Evolutionary conservation across 2,113 vertebrate species (phyloP).

Genomic region (Sakesphorus luctuosus): DNA sequence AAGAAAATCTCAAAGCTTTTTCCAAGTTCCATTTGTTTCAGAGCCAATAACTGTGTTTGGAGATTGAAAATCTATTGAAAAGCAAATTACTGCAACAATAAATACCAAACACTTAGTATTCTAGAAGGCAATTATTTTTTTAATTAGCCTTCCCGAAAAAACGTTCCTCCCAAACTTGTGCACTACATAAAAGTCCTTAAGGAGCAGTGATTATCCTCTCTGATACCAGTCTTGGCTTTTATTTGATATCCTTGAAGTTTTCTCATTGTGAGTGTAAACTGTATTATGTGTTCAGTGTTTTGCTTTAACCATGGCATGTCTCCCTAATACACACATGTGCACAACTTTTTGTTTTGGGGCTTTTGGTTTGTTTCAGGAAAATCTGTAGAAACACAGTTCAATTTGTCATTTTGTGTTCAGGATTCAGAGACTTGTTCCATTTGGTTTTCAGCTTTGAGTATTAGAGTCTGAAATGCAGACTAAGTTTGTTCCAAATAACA

Average conservation of each 20-base stretch:
- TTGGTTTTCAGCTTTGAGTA: not conserved
- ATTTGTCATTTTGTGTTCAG: not conserved
- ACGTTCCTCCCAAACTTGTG: not conserved
- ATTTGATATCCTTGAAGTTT: not conserved
- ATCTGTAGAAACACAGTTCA: not conserved
- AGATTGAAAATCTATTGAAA: not conserved
- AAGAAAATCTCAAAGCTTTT: not conserved
- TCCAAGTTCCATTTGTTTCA: not conserved
- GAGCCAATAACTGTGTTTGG: not conserved
- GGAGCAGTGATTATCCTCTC: not conserved
- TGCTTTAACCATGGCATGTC: not conserved
- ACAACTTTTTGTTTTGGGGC: not conserved
- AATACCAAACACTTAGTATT: not conserved
- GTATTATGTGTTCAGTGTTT: not conserved
- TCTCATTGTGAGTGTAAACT: not conserved
- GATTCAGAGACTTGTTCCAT: not conserved
- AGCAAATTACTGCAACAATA: not conserved
- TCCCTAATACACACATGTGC: not conserved
- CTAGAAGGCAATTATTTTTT: not conserved
- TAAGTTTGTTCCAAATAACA: not conserved
- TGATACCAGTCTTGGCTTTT: not conserved
- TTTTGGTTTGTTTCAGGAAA: not conserved
- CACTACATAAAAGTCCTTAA: not conserved
- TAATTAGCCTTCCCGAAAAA: not conserved
- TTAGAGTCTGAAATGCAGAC: rapidly evolving